These are phyloP conservation scores for Nomada hirtipes DNA, from an alignment of 2,888 invertebrate species.

Conservation along the genomic window DNA sequence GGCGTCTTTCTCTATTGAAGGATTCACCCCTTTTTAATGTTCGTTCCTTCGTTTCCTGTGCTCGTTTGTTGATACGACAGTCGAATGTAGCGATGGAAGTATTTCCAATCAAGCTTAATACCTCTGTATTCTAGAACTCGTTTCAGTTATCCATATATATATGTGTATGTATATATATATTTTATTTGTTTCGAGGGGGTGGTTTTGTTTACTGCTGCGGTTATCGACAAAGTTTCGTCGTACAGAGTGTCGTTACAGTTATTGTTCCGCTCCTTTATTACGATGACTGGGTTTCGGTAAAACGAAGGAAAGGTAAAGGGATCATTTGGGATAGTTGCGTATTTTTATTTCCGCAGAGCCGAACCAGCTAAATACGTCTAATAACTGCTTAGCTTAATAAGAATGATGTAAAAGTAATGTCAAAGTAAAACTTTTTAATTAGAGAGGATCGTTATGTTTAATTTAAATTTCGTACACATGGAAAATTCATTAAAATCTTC, in stretches of 20 bases:
- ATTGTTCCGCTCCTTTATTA: not conserved
- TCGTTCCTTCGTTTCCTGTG: not conserved
- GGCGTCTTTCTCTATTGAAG: not conserved
- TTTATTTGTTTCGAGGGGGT: not conserved
- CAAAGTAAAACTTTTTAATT: too few species aligned
- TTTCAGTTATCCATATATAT: not conserved
- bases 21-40: not conserved
- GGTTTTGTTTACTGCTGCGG: not conserved
- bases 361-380: too few species aligned
- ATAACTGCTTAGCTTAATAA: too few species aligned
- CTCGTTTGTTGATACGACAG: not conserved
- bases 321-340: too few species aligned
- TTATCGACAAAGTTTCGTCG: not conserved
- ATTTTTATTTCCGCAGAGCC: too few species aligned
- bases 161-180: too few species aligned
- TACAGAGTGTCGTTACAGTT: not conserved
- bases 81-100: not conserved
- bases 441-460: too few species aligned
- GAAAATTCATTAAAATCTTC: too few species aligned
- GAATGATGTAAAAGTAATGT: too few species aligned
- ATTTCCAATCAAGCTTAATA: constrained; percentile 11
- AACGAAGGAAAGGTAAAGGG: not conserved
- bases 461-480: too few species aligned
- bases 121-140: not conserved
- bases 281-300: not conserved